phyloP scores from a whole-genome alignment of 1,140 invertebrate species.

The Brachionus plicatilis region DNA sequence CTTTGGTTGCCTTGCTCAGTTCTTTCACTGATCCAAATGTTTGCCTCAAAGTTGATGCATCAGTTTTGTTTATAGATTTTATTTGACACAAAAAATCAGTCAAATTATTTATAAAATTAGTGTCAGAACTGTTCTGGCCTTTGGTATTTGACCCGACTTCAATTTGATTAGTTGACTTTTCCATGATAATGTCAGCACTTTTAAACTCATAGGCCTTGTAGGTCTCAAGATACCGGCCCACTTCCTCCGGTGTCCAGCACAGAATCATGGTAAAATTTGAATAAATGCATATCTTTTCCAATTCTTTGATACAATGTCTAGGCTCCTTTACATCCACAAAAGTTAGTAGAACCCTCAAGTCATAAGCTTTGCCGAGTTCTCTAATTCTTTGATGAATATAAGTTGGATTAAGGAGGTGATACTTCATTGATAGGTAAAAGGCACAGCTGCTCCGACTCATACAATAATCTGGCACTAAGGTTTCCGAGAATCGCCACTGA shows the following conservation, averaged over 20 bases:
- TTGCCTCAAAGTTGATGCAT: constrained; percentile 15
- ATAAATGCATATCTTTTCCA: constrained; percentile 24
- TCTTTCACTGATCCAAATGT: constrained; percentile 30
- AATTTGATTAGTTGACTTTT: constrained; percentile 9
- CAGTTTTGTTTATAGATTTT: constrained; percentile 40
- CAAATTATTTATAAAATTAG: constrained; percentile 24
- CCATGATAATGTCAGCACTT: constrained; percentile 34
- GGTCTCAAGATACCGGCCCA: constrained; percentile 36
- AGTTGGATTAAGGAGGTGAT: constrained; percentile 38
- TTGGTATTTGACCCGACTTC: background rate
- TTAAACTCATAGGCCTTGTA: constrained; percentile 30
- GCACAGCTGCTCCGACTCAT: constrained; percentile 30
- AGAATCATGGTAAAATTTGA: constrained; percentile 32
- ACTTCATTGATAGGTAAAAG: constrained; percentile 35
- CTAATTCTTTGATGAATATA: constrained; percentile 32
- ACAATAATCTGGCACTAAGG: constrained; percentile 25
- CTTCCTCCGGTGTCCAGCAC: constrained; percentile 30
- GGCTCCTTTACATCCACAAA: constrained; percentile 26
- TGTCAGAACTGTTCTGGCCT: background rate
- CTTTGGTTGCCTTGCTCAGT: constrained; percentile 13
- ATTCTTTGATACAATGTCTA: constrained; percentile 37
- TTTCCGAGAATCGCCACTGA: constrained; percentile 28
- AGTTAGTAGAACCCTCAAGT: background rate
- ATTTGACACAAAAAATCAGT: constrained; percentile 38
- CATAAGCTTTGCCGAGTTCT: background rate